Conservation (phyloP, 2,888 invertebrate species). For the Epistrophe eligans region DNA sequence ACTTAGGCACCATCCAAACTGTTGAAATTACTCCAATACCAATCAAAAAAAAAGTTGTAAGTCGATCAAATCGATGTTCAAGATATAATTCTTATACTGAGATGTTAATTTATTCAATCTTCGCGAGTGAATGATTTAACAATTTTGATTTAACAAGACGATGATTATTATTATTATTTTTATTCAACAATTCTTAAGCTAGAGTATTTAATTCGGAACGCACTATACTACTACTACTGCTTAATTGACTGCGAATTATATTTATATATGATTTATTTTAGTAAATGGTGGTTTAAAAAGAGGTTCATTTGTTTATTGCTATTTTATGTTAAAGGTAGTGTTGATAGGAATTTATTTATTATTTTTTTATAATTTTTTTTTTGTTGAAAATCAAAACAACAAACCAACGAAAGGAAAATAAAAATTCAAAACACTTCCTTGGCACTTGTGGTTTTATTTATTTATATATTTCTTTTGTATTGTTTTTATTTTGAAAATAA, state of each 20-base stretch:
- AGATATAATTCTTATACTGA: neutral
- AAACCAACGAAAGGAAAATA: slow-evolving; percentile 53
- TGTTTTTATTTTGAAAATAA: slow-evolving; percentile 32
- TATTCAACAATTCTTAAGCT: slow-evolving; percentile 34
- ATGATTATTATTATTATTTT: neutral
- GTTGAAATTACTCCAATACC: neutral
- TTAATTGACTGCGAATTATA: slow-evolving; percentile 64
- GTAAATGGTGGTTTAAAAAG: slow-evolving; percentile 63
- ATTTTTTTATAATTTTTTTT: neutral
- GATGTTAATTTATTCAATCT: slow-evolving; percentile 5
- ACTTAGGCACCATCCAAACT: slow-evolving; percentile 70
- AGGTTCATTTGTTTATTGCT: slow-evolving; percentile 72
- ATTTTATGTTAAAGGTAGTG: slow-evolving; percentile 57
- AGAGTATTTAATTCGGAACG: slow-evolving; percentile 42
- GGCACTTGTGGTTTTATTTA: slow-evolving; percentile 70
- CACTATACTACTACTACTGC: slow-evolving; percentile 37
- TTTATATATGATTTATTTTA: slow-evolving; percentile 14
- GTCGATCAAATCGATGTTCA: slow-evolving; percentile 14
- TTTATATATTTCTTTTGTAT: neutral
- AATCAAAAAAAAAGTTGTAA: slow-evolving; percentile 10
- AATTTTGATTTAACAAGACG: slow-evolving; percentile 22
- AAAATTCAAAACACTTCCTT: slow-evolving; percentile 61
- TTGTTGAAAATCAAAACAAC: slow-evolving; percentile 56
- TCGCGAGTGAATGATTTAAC: slow-evolving; percentile 16
- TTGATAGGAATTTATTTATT: slow-evolving; percentile 29